Evolutionary conservation across 2,113 vertebrate species (phyloP).

Genomic region (Brevimyrus niger): DNA sequence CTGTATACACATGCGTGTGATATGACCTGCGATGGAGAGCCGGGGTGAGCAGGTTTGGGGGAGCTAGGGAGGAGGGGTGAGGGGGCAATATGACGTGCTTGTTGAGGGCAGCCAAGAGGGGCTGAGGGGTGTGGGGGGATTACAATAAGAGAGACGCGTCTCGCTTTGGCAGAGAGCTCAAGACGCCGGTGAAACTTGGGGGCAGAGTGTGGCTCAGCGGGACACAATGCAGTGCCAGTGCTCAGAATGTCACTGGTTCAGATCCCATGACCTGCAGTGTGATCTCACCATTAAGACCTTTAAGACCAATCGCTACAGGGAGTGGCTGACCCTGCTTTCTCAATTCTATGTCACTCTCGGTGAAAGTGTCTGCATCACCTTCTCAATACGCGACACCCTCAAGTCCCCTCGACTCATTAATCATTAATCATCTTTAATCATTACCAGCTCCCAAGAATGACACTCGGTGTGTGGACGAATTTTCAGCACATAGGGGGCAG

Average conservation of each 20-base stretch:
- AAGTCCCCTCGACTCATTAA: neutral
- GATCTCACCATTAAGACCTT: neutral
- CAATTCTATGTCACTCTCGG: neutral
- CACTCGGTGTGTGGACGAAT: neutral
- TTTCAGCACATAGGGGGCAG: neutral
- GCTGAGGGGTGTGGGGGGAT: neutral
- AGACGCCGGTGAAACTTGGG: neutral
- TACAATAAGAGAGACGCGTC: neutral
- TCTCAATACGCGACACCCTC: neutral
- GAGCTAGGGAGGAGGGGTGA: neutral
- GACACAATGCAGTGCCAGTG: neutral
- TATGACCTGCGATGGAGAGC: neutral
- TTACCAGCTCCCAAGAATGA: neutral
- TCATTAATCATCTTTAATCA: no score
- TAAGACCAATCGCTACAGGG: neutral
- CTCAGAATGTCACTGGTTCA: neutral
- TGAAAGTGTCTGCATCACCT: neutral
- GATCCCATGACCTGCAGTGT: neutral
- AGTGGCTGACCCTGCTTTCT: neutral
- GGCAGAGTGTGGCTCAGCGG: neutral
- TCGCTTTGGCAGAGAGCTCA: neutral
- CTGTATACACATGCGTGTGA: neutral
- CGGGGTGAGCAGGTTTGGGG: neutral
- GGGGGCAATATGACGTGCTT: neutral
- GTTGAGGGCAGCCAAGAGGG: neutral